Conservation (phyloP, 2,888 invertebrate genomes). For the Drosophila pseudotakahashii region DNA sequence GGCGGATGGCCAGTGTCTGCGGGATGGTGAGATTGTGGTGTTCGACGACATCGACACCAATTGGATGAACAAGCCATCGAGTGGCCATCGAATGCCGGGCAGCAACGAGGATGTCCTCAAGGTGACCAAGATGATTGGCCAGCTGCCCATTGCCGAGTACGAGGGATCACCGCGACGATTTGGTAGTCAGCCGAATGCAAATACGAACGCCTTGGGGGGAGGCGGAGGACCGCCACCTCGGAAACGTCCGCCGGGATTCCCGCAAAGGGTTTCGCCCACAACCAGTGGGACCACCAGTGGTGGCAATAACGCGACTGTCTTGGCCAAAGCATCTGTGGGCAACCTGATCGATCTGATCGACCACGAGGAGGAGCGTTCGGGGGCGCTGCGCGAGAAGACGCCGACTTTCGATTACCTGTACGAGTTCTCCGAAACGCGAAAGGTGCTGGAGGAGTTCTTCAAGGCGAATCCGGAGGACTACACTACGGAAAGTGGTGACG, state of each 20-base stretch:
- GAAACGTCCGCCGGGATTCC: conserved; percentile 92
- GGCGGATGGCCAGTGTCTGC: conserved; percentile 85
- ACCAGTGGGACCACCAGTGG: conserved; percentile 32
- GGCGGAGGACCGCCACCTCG: conserved; percentile 84
- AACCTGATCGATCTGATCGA: conserved; percentile 78
- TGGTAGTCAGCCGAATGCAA: conserved; percentile 85
- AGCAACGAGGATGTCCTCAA: conserved; percentile 82
- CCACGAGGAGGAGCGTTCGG: conserved; percentile 43
- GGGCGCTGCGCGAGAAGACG: conserved; percentile 75
- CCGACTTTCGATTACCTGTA: conserved; percentile 94
- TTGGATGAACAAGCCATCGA: conserved; percentile 81
- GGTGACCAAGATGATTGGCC: conserved; percentile 84
- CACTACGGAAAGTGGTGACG: conserved; percentile 82
- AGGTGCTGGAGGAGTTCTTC: conserved; percentile 96
- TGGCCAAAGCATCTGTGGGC: conserved; percentile 62
- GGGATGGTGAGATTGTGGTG: conserved; percentile 93
- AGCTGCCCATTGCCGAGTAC: conserved; percentile 94
- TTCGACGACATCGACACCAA: conserved; percentile 87
- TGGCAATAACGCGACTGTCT: conserved; percentile 45
- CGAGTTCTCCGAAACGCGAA: conserved; percentile 96
- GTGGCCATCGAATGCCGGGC: conserved; percentile 20
- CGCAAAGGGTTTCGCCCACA: conserved; percentile 86
- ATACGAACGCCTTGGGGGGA: conserved; percentile 4
- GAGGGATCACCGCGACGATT: conserved; percentile 95
- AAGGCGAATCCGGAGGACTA: conserved; percentile 88